Evolutionary conservation across 2,113 vertebrate genomes (phyloP), one percentile per base, ranked within the genome.

Genomic region (Pica pica): DNA sequence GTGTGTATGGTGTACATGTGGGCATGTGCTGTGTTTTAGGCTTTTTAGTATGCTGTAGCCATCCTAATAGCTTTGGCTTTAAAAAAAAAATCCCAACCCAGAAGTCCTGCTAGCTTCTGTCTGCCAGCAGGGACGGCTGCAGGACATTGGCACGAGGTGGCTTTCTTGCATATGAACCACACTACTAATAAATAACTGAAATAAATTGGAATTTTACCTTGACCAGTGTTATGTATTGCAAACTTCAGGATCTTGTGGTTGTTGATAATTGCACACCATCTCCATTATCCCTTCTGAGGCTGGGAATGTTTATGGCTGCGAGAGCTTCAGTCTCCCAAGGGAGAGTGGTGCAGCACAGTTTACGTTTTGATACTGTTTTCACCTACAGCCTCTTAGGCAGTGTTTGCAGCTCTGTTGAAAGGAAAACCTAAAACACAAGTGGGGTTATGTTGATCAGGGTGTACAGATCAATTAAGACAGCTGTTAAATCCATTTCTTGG

Each of bases 41-140:
- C 84, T 91, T 85, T 90, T 94, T 96, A 94, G 91, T 95, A 23
- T 96, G 73, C 93, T 91, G 20, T 96, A 93, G 89, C 80, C 35
- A 37, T 94, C 37, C 76, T 96, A 95, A 94, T 94, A 91, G 79
- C 93, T 90, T 57, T 83, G 49, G 79, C 90, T 95, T 84, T 42
- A 47, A 81, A 77, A 76, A 77, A 76, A 64, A 47, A 37, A 18
- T 11, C 10, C 15, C 49, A 41, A 37, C 22, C 31, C 28, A 15
- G 21, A 61, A 77, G 10, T 3, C 17, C 35, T 12, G 1, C 52
- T 73, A 41, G 16, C 28, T 94, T 83, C 60, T 89, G 33, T 92
- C 82, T 92, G 21, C 31, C 83, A 56, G 60, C 44, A 83, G 71
- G 87, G 46, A 57, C 90, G 74, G 90, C 74, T 89, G 26, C 49